phyloP scores from a whole-genome alignment of 2,113 vertebrate genomes.

The Varanus komodoensis region DNA sequence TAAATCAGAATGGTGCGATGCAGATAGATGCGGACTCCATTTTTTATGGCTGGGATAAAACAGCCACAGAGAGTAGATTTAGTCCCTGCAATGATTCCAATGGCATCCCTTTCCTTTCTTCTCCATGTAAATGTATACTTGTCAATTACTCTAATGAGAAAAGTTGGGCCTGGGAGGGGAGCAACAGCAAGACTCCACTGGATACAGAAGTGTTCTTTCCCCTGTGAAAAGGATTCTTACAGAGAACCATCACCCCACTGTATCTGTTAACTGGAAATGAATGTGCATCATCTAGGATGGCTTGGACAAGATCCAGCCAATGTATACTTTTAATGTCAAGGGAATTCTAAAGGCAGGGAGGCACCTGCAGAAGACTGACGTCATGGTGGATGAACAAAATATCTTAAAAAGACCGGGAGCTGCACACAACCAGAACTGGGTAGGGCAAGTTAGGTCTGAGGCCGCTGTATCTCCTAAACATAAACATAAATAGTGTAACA shows the following conservation, averaged over 20 bases:
- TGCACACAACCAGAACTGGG: not conserved
- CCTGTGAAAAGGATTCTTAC: not conserved
- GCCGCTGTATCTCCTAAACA: not conserved
- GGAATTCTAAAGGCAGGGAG: not conserved
- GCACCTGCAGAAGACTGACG: not conserved
- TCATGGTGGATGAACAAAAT: not conserved
- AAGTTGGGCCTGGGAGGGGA: not conserved
- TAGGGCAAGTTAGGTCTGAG: not conserved
- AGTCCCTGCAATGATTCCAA: not conserved
- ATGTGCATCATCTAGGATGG: not conserved
- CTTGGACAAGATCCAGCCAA: not conserved
- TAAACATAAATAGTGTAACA: not conserved
- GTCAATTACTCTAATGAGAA: not conserved
- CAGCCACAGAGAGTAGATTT: not conserved
- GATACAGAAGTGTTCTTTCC: not conserved
- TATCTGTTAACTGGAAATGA: not conserved
- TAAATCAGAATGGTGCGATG: no score
- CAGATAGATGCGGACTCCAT: not conserved
- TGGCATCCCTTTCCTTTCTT: not conserved
- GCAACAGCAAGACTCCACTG: not conserved
- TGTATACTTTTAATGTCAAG: not conserved
- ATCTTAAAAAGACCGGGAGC: not conserved
- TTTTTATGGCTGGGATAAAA: not conserved
- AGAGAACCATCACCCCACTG: not conserved
- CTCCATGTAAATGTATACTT: not conserved